These are phyloP conservation scores for Lophotis ruficrista DNA, from an alignment of 2,113 vertebrate species.

Conservation along the genomic window DNA sequence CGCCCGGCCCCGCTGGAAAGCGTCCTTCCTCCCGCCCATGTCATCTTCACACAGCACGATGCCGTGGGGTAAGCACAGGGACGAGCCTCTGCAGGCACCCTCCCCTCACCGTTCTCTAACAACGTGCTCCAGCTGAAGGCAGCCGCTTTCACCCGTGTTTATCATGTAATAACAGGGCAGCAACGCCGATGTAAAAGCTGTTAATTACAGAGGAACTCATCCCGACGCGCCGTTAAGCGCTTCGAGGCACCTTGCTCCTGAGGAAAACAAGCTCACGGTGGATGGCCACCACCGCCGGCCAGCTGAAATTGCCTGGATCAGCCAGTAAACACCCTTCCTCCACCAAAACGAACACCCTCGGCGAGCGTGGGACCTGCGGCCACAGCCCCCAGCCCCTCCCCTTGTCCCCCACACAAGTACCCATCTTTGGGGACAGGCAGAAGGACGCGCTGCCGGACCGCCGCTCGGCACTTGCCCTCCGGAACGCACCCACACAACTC, in stretches of 20 bases:
- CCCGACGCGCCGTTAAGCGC: neutral
- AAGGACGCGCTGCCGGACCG: fast-evolving
- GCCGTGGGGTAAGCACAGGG: neutral
- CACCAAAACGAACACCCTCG: neutral
- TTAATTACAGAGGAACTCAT: neutral
- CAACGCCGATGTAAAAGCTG: neutral
- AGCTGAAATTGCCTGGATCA: neutral
- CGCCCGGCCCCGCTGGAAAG: neutral
- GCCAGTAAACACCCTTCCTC: neutral
- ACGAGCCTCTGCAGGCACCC: neutral
- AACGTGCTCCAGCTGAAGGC: neutral
- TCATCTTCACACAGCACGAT: neutral
- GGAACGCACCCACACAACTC: too few species aligned
- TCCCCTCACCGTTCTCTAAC: neutral
- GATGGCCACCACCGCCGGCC: neutral
- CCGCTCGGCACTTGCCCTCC: too few species aligned
- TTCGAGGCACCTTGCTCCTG: neutral
- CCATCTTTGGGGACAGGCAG: fast-evolving
- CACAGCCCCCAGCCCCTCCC: neutral
- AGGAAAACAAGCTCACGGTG: neutral
- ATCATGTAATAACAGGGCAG: neutral
- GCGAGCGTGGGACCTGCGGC: fast-evolving
- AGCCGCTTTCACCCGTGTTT: neutral
- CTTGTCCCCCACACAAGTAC: fast-evolving
- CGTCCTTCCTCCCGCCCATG: neutral